Conservation (phyloP, 2,113 vertebrate species). For the Arenaria interpres region DNA sequence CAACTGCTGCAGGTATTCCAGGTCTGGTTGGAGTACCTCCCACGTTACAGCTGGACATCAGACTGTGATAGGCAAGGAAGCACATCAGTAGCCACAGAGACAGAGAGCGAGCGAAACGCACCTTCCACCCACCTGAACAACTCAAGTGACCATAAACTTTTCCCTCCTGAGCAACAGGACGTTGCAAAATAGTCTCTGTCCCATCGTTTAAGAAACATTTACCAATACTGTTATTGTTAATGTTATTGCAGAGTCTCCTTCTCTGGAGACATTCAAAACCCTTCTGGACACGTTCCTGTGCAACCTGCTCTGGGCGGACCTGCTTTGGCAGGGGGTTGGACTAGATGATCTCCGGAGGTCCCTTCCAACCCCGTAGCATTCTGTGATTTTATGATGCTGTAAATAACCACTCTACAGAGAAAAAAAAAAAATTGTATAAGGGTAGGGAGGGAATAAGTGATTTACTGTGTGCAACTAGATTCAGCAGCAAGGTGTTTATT, state of each 20-base stretch:
- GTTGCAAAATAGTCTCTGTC: neutral
- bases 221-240: neutral
- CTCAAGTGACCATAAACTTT: neutral
- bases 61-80: neutral
- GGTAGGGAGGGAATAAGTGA: neutral
- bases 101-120: neutral
- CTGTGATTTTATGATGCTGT: too few species aligned
- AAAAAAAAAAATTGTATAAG: accelerated
- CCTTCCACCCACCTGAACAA: neutral
- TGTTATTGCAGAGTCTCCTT: too few species aligned
- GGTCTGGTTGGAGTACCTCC: neutral
- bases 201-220: accelerated
- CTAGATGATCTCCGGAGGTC: too few species aligned
- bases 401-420: neutral
- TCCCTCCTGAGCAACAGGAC: accelerated
- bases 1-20: neutral
- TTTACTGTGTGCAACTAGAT: neutral
- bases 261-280: too few species aligned
- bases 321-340: too few species aligned
- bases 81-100: neutral
- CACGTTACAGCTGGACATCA: accelerated
- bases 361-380: too few species aligned
- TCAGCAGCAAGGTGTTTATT: neutral
- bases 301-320: too few species aligned
- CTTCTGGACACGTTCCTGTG: too few species aligned